Base-by-base conservation (phyloP, 2,888 invertebrate species). In the Papilio gigon region DNA sequence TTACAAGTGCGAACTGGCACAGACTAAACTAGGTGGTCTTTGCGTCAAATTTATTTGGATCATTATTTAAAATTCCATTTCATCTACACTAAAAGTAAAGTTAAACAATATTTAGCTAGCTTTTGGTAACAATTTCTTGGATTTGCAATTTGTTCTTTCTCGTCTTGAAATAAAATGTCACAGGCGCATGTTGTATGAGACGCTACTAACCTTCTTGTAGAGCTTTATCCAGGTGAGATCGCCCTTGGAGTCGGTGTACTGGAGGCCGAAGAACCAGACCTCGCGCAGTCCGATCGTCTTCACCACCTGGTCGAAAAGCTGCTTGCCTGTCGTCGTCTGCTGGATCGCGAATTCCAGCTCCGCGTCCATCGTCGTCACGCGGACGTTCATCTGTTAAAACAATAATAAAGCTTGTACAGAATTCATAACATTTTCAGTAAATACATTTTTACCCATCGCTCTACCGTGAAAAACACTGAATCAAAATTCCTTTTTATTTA, bases 301-400 rank as follows among this genome's bases (percentile, higher is more conserved):
- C 80, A 99, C 99, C 82, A 99, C 99, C 94, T 99, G 99, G 92
- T 99, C 99, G 92, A 99, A 99, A 73, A 99, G 95, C 92, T 99
- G 99, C 92, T 99, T 99, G 87, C 99, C 99, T 79, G 99, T 99
- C 82, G 99, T 99, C 86, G 97, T 98, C 89, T 97, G 97, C 95
- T 99, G 99, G 95, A 99, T 99, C 93, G 99, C 98, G 95, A 99
- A 99, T 95, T 99, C 99, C 96, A 99, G 94, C 95, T 99, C 99
- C 92, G 99, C 99, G 94, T 99, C 99, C 99, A 99, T 99, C 88
- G 99, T 99, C 92, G 98, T 99, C 94, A 99, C 99, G 93, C 99
- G 97, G 88, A 99, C 99, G 95, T 99, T 99, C 95, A 99, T 97
- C 97, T 98, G 92, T 2, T 30, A 27, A 9, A 60, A 69, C 68